phyloP scores from a whole-genome alignment of 2,113 vertebrate genomes.

The Tragelaphus scriptus region DNA sequence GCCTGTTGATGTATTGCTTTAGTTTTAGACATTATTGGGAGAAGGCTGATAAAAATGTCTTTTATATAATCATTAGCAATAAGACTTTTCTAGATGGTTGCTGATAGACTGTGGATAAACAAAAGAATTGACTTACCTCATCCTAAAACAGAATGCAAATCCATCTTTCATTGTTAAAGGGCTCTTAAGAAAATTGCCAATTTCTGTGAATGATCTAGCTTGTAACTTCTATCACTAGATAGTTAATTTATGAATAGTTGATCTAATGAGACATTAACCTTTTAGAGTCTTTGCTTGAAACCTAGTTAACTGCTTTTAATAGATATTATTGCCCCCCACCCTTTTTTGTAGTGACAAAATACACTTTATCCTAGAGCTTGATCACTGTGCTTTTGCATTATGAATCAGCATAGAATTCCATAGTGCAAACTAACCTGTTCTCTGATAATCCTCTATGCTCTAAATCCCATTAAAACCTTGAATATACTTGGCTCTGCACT shows the following conservation, averaged over 20 bases:
- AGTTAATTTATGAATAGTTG: constrained; percentile 54
- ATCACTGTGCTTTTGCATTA: background rate
- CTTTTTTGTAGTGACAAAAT: background rate
- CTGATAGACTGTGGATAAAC: constrained; percentile 15
- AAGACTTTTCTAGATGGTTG: constrained; percentile 34
- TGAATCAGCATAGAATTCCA: background rate
- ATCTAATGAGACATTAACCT: constrained; percentile 36
- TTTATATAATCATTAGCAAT: constrained; percentile 59
- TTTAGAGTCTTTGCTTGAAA: constrained; percentile 53
- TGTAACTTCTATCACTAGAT: constrained; percentile 33
- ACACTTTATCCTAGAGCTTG: background rate
- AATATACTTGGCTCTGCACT: background rate
- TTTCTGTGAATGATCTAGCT: constrained; percentile 45
- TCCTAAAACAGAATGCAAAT: background rate
- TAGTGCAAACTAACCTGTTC: background rate
- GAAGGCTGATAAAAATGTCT: constrained; percentile 65
- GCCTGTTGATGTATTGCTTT: constrained; percentile 63
- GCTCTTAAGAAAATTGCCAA: constrained; percentile 41
- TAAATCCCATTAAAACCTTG: background rate
- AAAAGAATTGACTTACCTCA: constrained; percentile 46
- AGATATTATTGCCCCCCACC: background rate
- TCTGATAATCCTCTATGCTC: background rate
- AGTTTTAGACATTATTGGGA: constrained; percentile 55
- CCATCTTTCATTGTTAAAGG: constrained; percentile 33
- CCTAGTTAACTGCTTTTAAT: constrained; percentile 2